Evolutionary conservation across 2,113 vertebrate genomes (phyloP).

Genomic region (Arothron firmamentum): DNA sequence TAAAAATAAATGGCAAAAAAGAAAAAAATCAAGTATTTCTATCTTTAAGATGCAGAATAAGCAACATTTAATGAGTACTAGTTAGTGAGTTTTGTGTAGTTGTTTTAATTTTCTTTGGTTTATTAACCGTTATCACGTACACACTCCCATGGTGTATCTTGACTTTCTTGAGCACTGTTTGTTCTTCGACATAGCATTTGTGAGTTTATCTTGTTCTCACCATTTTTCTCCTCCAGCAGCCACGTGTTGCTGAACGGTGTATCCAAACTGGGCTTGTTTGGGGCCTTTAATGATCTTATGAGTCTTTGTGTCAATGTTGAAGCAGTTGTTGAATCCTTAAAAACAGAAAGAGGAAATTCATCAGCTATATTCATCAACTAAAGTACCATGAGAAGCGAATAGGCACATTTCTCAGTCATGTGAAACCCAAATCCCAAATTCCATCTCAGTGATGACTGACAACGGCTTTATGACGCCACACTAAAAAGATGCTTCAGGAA

Average conservation of each 20-base stretch:
- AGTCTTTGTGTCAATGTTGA: constrained; percentile 88
- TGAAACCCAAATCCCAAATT: too few relatives aligned
- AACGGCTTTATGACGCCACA: background rate
- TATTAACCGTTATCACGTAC: too few relatives aligned
- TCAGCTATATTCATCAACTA: constrained; percentile 10
- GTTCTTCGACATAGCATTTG: background rate
- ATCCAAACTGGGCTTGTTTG: constrained; percentile 88
- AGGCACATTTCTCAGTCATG: too few relatives aligned
- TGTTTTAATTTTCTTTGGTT: too few relatives aligned
- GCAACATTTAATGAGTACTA: too few relatives aligned
- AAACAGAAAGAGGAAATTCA: constrained; percentile 24
- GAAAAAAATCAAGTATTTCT: too few relatives aligned
- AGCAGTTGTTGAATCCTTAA: constrained; percentile 80
- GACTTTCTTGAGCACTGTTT: too few relatives aligned
- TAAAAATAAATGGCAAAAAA: constrained; percentile 10
- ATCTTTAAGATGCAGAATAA: too few relatives aligned
- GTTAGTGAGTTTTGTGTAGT: too few relatives aligned
- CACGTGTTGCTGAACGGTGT: constrained; percentile 93
- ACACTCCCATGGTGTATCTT: too few relatives aligned
- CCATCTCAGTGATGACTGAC: background rate
- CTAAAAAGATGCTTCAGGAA: background rate
- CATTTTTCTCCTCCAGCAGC: constrained; percentile 87
- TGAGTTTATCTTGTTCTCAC: constrained; percentile 69
- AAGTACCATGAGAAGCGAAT: constrained; percentile 26
- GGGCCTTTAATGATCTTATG: constrained; percentile 85